Base-by-base conservation (phyloP, 2,888 invertebrate species). In the Drosophila suboccidentalis region DNA sequence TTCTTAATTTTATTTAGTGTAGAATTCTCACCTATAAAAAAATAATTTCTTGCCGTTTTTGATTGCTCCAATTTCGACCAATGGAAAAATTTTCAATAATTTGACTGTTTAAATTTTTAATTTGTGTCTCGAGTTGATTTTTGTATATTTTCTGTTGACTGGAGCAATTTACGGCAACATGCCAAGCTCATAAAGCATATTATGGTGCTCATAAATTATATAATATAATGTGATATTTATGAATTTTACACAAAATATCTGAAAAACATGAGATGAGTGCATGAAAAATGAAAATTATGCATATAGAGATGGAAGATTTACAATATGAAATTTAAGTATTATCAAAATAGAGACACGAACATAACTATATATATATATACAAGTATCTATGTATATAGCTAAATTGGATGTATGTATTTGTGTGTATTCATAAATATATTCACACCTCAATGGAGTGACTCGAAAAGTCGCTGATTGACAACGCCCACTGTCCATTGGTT, bases 101-200 rank as follows among this genome's bases (percentile, higher is more conserved):
- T 62, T 67, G 58, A 57, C 51, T 75, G 72, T 75, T 84, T 73
- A 66, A 67, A 75, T 85, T 67, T 82, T 59, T 62, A 85, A 87
- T 87, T 87, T 87, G 88, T 85, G 71, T 75, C 39, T 71, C 47
- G 47, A 47, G 66, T 53, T 64, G 43, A 47, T 61, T 64, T 63
- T 53, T 44, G 11, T 79, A 39, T 71, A 62, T 77, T 63, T 66
- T 71, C 46, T 84, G 90, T 79, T 88, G 90, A 88, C 84, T 84
- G 88, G 88, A 89, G 71, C 88, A 85, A 85, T 85, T 85, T 89
- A 85, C 90, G 90, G 88, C 84, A 88, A 89, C 71, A 76, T 89
- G 84, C 90, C 84, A 89, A 88, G 76, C 71, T 72, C 84, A 89
- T 85, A 85, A 85, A 85, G 80, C 84, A 87, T 79, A 87, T 85